These are phyloP conservation scores for Pipistrellus nathusii DNA, from an alignment of 2,797 vertebrate genomes.

Conservation along the genomic window DNA sequence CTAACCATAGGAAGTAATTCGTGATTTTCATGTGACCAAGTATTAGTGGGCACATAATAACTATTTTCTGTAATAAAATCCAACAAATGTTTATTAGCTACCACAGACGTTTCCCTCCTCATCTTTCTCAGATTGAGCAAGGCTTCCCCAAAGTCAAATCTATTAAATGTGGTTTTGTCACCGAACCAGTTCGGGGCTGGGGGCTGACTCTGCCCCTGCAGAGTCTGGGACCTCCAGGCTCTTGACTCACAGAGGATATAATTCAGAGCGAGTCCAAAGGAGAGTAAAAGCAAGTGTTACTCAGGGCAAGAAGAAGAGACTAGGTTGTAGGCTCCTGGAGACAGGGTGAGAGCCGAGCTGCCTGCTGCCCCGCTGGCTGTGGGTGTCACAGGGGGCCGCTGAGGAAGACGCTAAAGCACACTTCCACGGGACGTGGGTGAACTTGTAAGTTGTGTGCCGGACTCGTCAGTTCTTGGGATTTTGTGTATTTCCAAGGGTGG, in stretches of 20 bases:
- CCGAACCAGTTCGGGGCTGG: background rate
- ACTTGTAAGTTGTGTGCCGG: background rate
- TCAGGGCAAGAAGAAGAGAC: background rate
- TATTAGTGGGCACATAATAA: background rate
- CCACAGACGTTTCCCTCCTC: background rate
- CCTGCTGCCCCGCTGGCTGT: background rate
- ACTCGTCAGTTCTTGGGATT: background rate
- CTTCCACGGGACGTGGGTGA: background rate
- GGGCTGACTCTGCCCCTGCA: background rate
- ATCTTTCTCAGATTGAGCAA: conserved; percentile 29
- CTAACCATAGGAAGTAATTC: background rate
- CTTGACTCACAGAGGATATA: background rate
- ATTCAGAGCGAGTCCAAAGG: background rate
- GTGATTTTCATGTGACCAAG: background rate
- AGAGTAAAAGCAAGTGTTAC: background rate
- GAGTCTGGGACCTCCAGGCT: background rate
- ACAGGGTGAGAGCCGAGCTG: background rate
- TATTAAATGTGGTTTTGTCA: background rate
- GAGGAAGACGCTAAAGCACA: background rate
- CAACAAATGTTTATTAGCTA: background rate
- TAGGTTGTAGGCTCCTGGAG: background rate
- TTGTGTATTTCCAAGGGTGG: background rate
- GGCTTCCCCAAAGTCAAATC: background rate
- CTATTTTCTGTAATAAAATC: conserved; percentile 42
- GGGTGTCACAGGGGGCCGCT: background rate